Evolutionary conservation across 1,140 invertebrate genomes (phyloP), one percentile per base, ranked within the genome.

Genomic region (Lethrus apterus): DNA sequence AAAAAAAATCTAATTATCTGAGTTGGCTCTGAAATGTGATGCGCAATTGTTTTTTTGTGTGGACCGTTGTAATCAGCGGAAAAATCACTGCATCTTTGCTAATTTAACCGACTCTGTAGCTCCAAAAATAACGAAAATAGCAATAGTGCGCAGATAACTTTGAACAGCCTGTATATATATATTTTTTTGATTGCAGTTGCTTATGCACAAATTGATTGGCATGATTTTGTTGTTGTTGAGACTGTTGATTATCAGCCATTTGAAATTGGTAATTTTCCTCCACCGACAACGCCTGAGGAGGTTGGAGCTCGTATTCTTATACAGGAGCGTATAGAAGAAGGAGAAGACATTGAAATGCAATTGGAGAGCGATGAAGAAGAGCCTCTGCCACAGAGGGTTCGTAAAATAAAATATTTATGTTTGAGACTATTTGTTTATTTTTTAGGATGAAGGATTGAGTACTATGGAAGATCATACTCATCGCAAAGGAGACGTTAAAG

Each of bases 201-300:
- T 0, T 98, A 98, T 66, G 91, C 93, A 2, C 90, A 94, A 60
- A 98, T 99, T 54, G 97, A 99, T 66, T 99, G 97, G 97, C 97
- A 99, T 65, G 95, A 99, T 70, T 99, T 99, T 74, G 95, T 99
- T 1, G 94, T 99, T 0, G 97, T 99, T 0, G 96, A 99, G 70
- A 99, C 95, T 0, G 95, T 99, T 0, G 97, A 99, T 68, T 99
- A 98, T 68, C 92, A 98, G 55, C 87, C 90, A 0, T 92, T 91
- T 60, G 96, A 99, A 71, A 82, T 86, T 8, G 93, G 94, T 17
- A 89, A 89, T 65, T 94, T 96, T 60, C 95, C 93, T 13, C 90
- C 94, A 4, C 95, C 95, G 0, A 99, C 95, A 0, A 98, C 90
- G 19, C 93, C 95, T 0, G 86, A 93, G 53, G 93, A 98, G 72